These are phyloP conservation scores for Chironex yamaguchii DNA, from an alignment of 30 jellyfish, hydroid and myxozoan species.

Conservation along the genomic window DNA sequence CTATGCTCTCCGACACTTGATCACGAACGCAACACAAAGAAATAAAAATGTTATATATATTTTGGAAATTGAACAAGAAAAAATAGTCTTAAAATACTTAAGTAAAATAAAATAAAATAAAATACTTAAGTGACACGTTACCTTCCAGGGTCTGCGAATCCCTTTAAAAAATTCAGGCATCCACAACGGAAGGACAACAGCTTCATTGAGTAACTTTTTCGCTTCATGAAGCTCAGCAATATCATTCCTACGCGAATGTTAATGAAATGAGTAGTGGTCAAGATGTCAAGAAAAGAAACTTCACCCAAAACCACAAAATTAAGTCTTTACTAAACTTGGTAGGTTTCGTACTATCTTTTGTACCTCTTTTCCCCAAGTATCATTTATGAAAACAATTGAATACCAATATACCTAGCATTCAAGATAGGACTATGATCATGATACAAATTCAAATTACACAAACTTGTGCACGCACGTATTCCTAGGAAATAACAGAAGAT, in stretches of 20 bases:
- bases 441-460: background rate
- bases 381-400: too few relatives aligned
- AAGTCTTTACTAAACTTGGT: background rate
- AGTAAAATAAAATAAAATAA: too few relatives aligned
- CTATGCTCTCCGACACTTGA: too few relatives aligned
- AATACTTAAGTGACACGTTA: too few relatives aligned
- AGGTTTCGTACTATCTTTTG: too few relatives aligned
- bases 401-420: too few relatives aligned
- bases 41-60: background rate
- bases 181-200: slow-evolving; percentile 96
- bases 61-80: background rate
- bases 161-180: slow-evolving; percentile 98
- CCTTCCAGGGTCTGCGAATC: slow-evolving; percentile 99
- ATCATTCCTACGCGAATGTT: slow-evolving; percentile 81
- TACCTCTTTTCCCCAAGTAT: too few relatives aligned
- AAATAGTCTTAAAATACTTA: too few relatives aligned
- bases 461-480: background rate
- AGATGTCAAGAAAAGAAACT: too few relatives aligned
- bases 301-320: background rate
- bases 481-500: background rate
- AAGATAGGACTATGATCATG: background rate
- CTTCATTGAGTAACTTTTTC: slow-evolving; percentile 87
- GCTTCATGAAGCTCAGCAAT: slow-evolving; percentile 94
- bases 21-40: background rate
- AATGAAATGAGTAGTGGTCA: too few relatives aligned